phyloP scores from a whole-genome alignment of 2,797 vertebrate genomes.

The Sorex maritimensis region DNA sequence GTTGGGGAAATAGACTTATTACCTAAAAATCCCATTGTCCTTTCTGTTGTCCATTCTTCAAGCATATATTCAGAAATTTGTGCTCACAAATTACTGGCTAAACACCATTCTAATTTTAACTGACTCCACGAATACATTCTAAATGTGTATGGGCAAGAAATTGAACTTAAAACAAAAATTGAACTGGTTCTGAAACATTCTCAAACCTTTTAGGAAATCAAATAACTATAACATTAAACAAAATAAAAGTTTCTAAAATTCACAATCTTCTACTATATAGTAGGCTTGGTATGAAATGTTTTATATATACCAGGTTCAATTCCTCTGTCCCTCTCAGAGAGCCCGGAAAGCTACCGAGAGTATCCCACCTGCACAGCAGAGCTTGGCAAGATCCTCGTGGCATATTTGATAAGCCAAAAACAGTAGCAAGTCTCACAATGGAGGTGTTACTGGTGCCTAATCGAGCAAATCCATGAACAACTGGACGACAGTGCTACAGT shows the following conservation, averaged over 20 bases:
- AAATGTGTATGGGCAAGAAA: slow-evolving; percentile 1
- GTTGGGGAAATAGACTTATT: slow-evolving; percentile 68
- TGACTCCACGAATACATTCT: slow-evolving; percentile 24
- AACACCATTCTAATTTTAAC: slow-evolving; percentile 66
- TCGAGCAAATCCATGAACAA: too few species aligned
- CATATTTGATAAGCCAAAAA: too few species aligned
- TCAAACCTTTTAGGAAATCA: slow-evolving; percentile 46
- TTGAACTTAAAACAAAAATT: slow-evolving; percentile 20
- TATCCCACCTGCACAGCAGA: too few species aligned
- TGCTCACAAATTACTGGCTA: slow-evolving; percentile 31
- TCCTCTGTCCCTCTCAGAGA: too few species aligned
- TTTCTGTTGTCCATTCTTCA: slow-evolving; percentile 65
- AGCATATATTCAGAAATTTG: slow-evolving; percentile 63
- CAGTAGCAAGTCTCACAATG: too few species aligned
- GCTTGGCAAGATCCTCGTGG: too few species aligned
- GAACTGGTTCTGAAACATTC: slow-evolving; percentile 9
- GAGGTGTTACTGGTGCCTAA: too few species aligned
- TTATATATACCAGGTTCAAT: too few species aligned
- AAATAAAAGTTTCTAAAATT: slow-evolving; percentile 43
- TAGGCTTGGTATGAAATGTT: neutral
- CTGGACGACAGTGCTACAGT: too few species aligned
- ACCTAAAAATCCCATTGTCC: slow-evolving; percentile 66
- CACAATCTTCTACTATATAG: neutral
- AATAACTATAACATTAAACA: slow-evolving; percentile 34
- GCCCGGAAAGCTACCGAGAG: too few species aligned